Base-by-base conservation (phyloP, 2,888 invertebrate genomes). In the Dolichopus griseipennis region DNA sequence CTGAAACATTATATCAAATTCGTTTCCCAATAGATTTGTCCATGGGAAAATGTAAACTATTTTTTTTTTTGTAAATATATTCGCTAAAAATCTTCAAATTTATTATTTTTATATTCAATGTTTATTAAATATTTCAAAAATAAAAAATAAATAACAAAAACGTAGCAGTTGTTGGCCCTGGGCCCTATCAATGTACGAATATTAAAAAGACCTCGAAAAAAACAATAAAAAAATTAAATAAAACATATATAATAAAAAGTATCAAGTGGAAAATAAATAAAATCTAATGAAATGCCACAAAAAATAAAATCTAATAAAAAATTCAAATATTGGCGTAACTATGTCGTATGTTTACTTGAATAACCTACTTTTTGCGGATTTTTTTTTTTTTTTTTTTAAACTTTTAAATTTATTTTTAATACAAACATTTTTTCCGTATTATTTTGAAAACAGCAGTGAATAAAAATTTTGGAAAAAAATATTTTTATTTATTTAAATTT, bases 301-400 rank as follows among this genome's bases (percentile, higher is more conserved):
- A n/a, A 52, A 52, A 52, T 4, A 52, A 5, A 52, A 52, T 12
- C 2, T 18, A 52, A 52, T 18, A 52, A 18, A 52, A 52, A 52
- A 18, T n/a, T 52, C 52, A 52, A 52, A 52, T 52, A 52, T 52
- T 52, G 52, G 52, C 52, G 52, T 52, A 52, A 52, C 15, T 18
- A 52, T 18, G 52, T 52, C 52, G 52, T 52, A 18, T 52, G 8
- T 52, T 15, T 52, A 15, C 52, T 52, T 15, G 52, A 18, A 18
- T 52, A 52, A 52, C 52, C 52, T 52, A 52, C 52, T 52, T 52
- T 52, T 52, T 52, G 52, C 52, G 52, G 52, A 52, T 52, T 52
- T 18, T 18, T 52, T 52, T 52, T 52, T 52, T 52, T 18, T n/a
- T 15, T 52, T 52, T 15, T 52, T 15, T 52, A 18, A 52, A 6